These are phyloP conservation scores for Arvicola amphibius DNA, from an alignment of 2,797 vertebrate genomes.

Conservation along the genomic window DNA sequence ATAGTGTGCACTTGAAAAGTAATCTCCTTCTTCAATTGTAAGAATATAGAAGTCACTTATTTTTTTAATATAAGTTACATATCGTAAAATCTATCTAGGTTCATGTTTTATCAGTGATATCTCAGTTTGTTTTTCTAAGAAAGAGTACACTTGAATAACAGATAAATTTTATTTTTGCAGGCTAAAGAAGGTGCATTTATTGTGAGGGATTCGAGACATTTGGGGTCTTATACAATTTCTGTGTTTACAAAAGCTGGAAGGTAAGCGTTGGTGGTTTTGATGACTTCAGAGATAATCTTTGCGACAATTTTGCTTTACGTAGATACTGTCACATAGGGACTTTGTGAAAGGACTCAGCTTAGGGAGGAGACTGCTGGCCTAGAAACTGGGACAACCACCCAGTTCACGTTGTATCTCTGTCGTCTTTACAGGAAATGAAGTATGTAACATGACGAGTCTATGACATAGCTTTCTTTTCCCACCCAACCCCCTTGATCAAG, in stretches of 20 bases:
- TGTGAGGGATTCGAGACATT: slow-evolving; percentile 93
- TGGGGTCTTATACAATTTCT: slow-evolving; percentile 91
- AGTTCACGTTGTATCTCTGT: background rate
- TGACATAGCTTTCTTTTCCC: background rate
- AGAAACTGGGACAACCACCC: background rate
- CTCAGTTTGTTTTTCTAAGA: slow-evolving; percentile 28
- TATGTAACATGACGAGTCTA: background rate
- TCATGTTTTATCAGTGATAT: slow-evolving; percentile 37
- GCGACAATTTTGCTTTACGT: background rate
- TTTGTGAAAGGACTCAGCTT: background rate
- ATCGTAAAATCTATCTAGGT: background rate
- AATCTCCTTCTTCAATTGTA: background rate
- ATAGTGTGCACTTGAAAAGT: background rate
- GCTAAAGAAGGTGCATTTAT: slow-evolving; percentile 92
- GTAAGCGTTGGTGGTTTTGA: slow-evolving; percentile 81
- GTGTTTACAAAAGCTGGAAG: slow-evolving; percentile 88
- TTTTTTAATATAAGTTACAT: background rate
- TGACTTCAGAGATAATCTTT: slow-evolving; percentile 27
- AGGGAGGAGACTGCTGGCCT: background rate
- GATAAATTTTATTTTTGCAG: slow-evolving; percentile 84
- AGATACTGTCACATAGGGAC: background rate
- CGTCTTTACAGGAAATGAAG: background rate
- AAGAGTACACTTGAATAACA: slow-evolving; percentile 38
- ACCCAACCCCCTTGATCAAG: background rate
- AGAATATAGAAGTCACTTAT: background rate